Conservation (phyloP, 2,888 invertebrate species). For the Apantesis nais region DNA sequence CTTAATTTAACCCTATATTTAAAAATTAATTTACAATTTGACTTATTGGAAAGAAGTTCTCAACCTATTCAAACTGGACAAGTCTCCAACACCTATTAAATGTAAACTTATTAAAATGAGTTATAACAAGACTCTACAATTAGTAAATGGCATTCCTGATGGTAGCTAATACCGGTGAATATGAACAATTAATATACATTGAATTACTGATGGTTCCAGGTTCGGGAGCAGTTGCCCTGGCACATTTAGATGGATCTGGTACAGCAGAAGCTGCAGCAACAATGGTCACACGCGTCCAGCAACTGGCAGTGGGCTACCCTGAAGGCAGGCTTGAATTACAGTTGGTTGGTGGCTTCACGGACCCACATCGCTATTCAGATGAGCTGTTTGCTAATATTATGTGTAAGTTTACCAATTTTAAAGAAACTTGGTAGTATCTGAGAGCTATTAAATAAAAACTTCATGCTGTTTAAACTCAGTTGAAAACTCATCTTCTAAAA, state of each 20-base stretch:
- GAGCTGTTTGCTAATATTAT: conserved; percentile 95
- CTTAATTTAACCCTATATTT: too few species aligned
- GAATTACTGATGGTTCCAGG: conserved; percentile 79
- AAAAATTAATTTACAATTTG: too few species aligned
- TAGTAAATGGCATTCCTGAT: too few species aligned
- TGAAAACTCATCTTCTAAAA: neutral
- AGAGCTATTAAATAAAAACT: neutral
- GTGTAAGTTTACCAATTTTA: conserved; percentile 78
- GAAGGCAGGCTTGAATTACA: conserved; percentile 96
- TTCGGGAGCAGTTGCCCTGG: conserved; percentile 94
- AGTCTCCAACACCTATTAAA: too few species aligned
- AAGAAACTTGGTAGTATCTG: neutral
- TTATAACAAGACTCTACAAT: too few species aligned
- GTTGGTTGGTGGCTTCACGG: conserved; percentile 95
- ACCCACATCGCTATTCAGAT: conserved; percentile 94
- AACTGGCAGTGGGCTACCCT: conserved; percentile 93
- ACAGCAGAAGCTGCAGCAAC: conserved; percentile 93
- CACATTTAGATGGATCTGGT: conserved; percentile 94
- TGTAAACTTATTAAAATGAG: neutral
- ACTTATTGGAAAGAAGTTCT: too few species aligned
- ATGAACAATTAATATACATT: neutral
- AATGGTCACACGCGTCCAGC: conserved; percentile 94
- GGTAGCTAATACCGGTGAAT: neutral
- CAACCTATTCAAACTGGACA: too few species aligned
- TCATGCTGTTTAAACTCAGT: neutral